Percentiles rank a stretch among this genome's conserved stretches.
These are phyloP conservation scores for Platycnemis pennipes DNA, from an alignment of 2,888 invertebrate genomes.

Conservation along the genomic window DNA sequence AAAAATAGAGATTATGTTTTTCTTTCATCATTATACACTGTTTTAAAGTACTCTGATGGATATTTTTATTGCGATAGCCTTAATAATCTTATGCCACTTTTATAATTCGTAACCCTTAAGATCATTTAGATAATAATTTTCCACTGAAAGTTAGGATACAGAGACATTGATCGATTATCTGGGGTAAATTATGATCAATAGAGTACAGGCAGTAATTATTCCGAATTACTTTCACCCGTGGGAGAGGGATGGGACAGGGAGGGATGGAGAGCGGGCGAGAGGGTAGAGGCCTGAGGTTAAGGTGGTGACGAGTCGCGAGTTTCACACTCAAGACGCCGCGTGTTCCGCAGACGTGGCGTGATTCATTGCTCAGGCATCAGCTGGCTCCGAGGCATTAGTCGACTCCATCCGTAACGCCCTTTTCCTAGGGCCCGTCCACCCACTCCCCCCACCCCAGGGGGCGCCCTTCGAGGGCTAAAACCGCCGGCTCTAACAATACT, in stretches of 20 bases:
- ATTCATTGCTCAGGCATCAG: constrained; percentile 55
- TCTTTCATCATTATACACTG: too few species aligned
- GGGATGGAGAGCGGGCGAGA: background rate
- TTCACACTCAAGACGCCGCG: constrained; percentile 4
- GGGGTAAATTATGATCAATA: background rate
- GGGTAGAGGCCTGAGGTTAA: constrained; percentile 18
- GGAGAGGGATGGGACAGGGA: background rate
- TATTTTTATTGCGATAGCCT: too few species aligned
- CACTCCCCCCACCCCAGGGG: background rate
- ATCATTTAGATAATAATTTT: too few species aligned
- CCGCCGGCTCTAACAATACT: background rate
- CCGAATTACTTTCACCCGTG: background rate
- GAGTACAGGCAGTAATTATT: background rate
- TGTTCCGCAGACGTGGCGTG: constrained; percentile 53
- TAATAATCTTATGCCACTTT: too few species aligned
- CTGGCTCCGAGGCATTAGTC: constrained; percentile 59
- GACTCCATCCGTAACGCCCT: constrained; percentile 28
- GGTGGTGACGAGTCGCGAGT: constrained; percentile 41
- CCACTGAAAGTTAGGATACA: background rate
- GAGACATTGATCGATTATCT: background rate
- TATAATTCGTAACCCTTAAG: too few species aligned
- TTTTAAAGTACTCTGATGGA: too few species aligned
- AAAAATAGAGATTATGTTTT: too few species aligned
- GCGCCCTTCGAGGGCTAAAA: background rate
- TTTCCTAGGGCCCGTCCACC: background rate